Base-by-base conservation (phyloP, 2,888 invertebrate genomes). In the Lottia gigantea region DNA sequence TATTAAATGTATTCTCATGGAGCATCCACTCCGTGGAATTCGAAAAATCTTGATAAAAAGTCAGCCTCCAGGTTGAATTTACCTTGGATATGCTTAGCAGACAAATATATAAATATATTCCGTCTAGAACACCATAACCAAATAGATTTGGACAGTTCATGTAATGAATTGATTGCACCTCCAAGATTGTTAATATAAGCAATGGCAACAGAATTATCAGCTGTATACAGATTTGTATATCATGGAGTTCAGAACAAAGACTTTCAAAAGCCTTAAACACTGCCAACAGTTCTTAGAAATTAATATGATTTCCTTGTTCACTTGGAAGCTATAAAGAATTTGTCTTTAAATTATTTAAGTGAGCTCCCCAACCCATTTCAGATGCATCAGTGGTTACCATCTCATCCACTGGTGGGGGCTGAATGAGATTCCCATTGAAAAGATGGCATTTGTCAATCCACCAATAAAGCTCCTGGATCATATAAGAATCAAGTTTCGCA, bases 21-120 rank as follows among this genome's bases (percentile, higher is more conserved):
- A 73, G 64, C 65, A 64, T 71, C 73, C 70, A 73, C 63, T 76
- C 73, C n/a, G 68, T 64, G 12, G 67, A 64, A 40, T 74, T 71
- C 25, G 68, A 71, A 67, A 71, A 70, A 67, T 69, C 70, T 47
- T 8, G 72, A 75, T 19, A 61, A 62, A 31, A 64, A 73, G 61
- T 73, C 71, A 25, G 75, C 72, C n/a, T 23, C 14, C 15, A 66
- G 26, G 55, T 75, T 75, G 15, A 67, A 31, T 26, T 23, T 49
- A 0, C 68, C 71, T 14, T 70, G 66, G 14, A 73, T 61, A 61
- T 70, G 66, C 46, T 63, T 63, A 16, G 72, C 72, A 63, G 74
- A n/a, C n/a, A n/a, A n/a, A n/a, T n/a, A 68, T 14, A 74, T 4
- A 72, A 45, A 72, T 14, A 72, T 63, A 46, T 68, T 62, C 49